phyloP scores from a whole-genome alignment of 1,140 invertebrate species.

The Heliconius himera region DNA sequence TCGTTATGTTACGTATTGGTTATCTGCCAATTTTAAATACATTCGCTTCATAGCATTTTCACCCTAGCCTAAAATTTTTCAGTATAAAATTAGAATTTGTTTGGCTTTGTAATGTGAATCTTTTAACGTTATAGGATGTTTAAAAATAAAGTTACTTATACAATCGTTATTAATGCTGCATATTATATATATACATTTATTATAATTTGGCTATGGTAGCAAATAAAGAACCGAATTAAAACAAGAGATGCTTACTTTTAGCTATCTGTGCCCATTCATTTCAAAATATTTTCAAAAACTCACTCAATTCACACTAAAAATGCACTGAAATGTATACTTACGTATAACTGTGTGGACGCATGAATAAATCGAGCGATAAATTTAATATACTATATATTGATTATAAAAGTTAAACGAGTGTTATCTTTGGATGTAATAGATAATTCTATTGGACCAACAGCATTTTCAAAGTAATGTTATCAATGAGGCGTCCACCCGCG shows the following conservation, averaged over 20 bases:
- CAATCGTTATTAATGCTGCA: too few species aligned
- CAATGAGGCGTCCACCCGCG: constrained; percentile 49
- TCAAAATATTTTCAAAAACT: too few species aligned
- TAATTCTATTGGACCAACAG: constrained; percentile 27
- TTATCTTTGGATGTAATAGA: constrained; percentile 15
- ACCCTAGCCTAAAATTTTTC: not conserved
- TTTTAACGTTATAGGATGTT: not conserved
- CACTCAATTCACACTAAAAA: not conserved
- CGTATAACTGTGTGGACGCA: not conserved
- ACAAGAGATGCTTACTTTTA: too few species aligned
- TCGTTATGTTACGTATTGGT: constrained; percentile 2
- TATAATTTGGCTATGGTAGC: too few species aligned
- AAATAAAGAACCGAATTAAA: too few species aligned
- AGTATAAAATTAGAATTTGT: not conserved
- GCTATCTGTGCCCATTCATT: too few species aligned
- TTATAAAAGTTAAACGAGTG: not conserved
- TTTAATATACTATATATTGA: not conserved
- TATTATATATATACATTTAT: too few species aligned
- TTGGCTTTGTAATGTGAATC: not conserved
- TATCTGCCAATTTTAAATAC: constrained; percentile 7
- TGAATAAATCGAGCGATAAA: not conserved
- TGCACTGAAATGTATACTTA: not conserved
- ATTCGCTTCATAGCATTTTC: not conserved
- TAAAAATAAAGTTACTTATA: not conserved
- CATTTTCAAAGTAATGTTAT: constrained; percentile 51